Percentiles rank a stretch among this genome's conserved stretches.
Conservation (phyloP, 2,113 vertebrate species). For the Philantomba maxwellii region DNA sequence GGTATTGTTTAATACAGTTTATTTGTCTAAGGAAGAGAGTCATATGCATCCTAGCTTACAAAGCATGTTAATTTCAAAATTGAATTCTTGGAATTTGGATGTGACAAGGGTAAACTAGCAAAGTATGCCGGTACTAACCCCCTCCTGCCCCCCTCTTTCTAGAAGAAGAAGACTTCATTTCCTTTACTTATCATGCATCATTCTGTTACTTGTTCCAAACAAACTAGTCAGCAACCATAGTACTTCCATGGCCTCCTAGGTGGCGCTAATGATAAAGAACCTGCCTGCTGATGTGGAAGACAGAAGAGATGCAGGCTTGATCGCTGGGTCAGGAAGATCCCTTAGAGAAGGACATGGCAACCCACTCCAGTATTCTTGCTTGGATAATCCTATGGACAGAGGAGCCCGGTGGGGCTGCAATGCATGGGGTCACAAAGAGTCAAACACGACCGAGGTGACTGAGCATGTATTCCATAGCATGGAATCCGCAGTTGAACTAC, state of each 20-base stretch:
- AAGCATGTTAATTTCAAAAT: neutral
- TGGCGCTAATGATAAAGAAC: neutral
- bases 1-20: neutral
- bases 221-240: neutral
- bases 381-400: neutral
- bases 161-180: neutral
- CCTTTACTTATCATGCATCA: neutral
- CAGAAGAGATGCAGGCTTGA: neutral
- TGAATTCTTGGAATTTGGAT: neutral
- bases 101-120: neutral
- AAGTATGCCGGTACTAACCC: neutral
- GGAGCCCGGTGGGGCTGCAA: neutral
- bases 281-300: neutral
- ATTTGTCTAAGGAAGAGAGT: constrained; percentile 5
- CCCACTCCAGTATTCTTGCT: neutral
- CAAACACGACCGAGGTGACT: neutral
- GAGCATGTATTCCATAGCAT: neutral
- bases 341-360: neutral
- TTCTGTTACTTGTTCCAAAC: neutral
- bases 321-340: neutral
- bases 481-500: neutral
- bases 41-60: neutral
- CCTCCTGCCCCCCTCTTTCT: neutral
- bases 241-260: neutral
- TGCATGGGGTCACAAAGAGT: neutral